phyloP scores from a whole-genome alignment of 2,888 invertebrate genomes.

The Chromoteleia sp. region DNA sequence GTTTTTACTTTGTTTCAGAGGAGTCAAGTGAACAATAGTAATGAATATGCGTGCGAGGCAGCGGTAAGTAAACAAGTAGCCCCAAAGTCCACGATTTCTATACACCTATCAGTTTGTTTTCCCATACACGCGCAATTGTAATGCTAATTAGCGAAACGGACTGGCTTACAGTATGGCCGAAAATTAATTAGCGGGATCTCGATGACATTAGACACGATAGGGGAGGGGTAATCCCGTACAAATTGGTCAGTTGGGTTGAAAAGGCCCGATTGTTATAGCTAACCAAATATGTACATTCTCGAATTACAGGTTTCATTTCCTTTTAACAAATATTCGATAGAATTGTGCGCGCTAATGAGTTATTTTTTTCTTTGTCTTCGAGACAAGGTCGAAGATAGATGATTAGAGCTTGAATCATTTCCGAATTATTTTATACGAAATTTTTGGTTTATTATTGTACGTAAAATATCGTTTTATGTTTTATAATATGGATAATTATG shows the following conservation, averaged over 20 bases:
- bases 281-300: conserved; percentile 41
- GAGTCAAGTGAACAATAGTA: conserved; percentile 55
- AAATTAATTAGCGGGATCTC: conserved; percentile 72
- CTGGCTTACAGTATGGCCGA: conserved; percentile 62
- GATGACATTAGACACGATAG: conserved; percentile 58
- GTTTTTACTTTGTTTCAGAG: conserved; percentile 63
- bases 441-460: too few relatives aligned
- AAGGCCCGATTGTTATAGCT: conserved; percentile 44
- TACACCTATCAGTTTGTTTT: conserved; percentile 43
- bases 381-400: too few relatives aligned
- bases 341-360: background rate
- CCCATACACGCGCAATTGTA: conserved; percentile 48
- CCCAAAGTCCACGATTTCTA: conserved; percentile 25
- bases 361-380: background rate
- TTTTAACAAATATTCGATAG: conserved; percentile 20
- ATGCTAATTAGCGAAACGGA: conserved; percentile 70
- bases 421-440: too few relatives aligned
- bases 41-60: conserved; percentile 48
- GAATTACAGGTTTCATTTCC: conserved; percentile 49
- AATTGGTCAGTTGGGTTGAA: conserved; percentile 73
- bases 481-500: too few relatives aligned
- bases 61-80: conserved; percentile 55
- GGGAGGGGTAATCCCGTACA: conserved; percentile 54
- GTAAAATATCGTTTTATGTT: too few relatives aligned
- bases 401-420: too few relatives aligned